Evolutionary conservation across 2,797 vertebrate species (phyloP), one percentile per base, ranked within the genome.

Genomic region (Graptemys geographica): DNA sequence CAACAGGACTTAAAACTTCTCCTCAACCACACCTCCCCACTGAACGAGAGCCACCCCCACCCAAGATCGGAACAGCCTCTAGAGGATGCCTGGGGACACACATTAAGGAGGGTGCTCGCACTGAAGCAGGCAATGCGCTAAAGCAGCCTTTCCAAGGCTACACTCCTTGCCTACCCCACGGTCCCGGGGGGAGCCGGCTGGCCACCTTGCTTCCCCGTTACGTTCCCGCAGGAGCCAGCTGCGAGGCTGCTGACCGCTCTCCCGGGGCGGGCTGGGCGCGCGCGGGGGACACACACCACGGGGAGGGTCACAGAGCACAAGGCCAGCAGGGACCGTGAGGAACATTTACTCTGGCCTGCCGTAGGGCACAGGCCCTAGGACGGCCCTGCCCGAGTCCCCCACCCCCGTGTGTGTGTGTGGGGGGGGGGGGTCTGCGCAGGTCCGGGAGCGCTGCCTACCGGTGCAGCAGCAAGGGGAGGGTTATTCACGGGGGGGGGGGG

Each of bases 261-360:
- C n/a, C 65, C 5, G n/a, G 9, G 11, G 25, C 25, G 15, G 37
- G 27, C 62, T 8, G n/a, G 69, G 15, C 18, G 18, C 15, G 4
- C 2, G 10, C 11, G 11, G 28, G 9, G 10, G 3, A 2, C 4
- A 55, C 53, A 23, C 6, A 2, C 59, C 59, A 3, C 4, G 6
- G 33, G 62, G 62, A n/a, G 33, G 62, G 31, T 19, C 62, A n/a
- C 16, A 65, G 8, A 65, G 33, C 31, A 65, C 62, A 5, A 62
- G 59, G 6, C 59, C 31, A 15, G 59, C 16, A 15, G 59, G 31
- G 31, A 8, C 59, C 15, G 15, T 16, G 59, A 15, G 59, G 31
- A 62, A 31, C 31, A 62, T 6, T 16, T 28, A 31, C 28, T 15
- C 28, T 15, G 28, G 31, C 57, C 57, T 3, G 37, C 13, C 41